These are phyloP conservation scores for Archips xylosteana DNA, from an alignment of 2,888 invertebrate genomes.

Conservation along the genomic window DNA sequence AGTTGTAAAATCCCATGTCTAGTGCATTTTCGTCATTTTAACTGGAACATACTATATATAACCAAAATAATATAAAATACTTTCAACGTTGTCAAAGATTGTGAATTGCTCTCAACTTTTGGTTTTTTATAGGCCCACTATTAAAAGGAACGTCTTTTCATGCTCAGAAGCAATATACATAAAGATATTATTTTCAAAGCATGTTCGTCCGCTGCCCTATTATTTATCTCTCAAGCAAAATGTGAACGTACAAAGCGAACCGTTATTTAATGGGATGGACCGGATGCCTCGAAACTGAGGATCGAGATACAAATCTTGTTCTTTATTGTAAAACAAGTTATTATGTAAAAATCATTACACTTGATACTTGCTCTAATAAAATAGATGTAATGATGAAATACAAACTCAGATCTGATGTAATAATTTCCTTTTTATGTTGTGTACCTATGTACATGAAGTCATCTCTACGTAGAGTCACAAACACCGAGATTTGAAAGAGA, in stretches of 20 bases:
- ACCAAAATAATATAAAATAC: neutral
- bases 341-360: slow-evolving; percentile 50
- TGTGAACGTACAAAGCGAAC: slow-evolving; percentile 16
- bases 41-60: too few species aligned
- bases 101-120: too few species aligned
- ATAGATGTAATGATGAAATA: slow-evolving; percentile 49
- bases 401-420: slow-evolving; percentile 49
- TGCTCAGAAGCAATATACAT: slow-evolving; percentile 10
- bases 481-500: neutral
- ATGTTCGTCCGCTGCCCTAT: neutral
- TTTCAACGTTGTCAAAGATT: neutral
- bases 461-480: neutral
- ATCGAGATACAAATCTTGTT: slow-evolving; percentile 11
- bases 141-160: slow-evolving; percentile 5
- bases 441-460: neutral
- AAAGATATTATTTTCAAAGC: slow-evolving; percentile 21
- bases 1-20: too few species aligned
- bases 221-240: slow-evolving; percentile 27
- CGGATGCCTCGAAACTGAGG: slow-evolving; percentile 18
- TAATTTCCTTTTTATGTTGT: slow-evolving; percentile 15
- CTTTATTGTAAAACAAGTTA: slow-evolving; percentile 35
- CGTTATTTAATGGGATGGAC: slow-evolving; percentile 36
- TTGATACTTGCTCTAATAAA: slow-evolving; percentile 50
- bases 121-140: too few species aligned
- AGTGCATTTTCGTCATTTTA: too few species aligned